phyloP scores from a whole-genome alignment of 1,140 invertebrate genomes.

The Diuraphis noxia region DNA sequence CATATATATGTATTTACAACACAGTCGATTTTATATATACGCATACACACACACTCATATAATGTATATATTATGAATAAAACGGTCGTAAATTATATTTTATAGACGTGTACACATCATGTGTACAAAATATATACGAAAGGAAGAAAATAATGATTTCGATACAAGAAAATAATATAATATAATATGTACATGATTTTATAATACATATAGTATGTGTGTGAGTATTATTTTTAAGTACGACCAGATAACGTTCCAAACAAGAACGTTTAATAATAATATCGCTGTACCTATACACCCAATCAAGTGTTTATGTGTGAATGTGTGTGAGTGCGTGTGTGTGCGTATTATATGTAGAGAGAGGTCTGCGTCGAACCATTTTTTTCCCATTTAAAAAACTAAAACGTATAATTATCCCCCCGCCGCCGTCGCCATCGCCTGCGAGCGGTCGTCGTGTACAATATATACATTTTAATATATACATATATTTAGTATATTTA shows the following conservation, averaged over 20 bases:
- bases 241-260: slow-evolving; percentile 20
- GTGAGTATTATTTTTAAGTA: slow-evolving; percentile 16
- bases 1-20: background rate
- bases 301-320: background rate
- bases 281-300: background rate
- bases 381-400: slow-evolving; percentile 40
- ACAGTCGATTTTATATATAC: background rate
- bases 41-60: no score
- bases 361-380: slow-evolving; percentile 33
- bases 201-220: background rate
- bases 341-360: background rate
- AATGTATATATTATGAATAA: slow-evolving; percentile 12
- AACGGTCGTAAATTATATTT: slow-evolving; percentile 52
- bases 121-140: background rate
- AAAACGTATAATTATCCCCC: slow-evolving; percentile 52
- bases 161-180: slow-evolving; percentile 19
- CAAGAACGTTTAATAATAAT: slow-evolving; percentile 37
- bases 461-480: background rate
- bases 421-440: background rate
- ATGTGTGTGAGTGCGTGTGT: background rate
- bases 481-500: background rate
- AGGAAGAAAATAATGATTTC: slow-evolving; percentile 50
- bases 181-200: background rate
- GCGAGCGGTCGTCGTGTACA: slow-evolving; percentile 11
- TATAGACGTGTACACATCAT: slow-evolving; percentile 18